phyloP scores from a whole-genome alignment of 2,888 invertebrate genomes.

The Euclidia mi region DNA sequence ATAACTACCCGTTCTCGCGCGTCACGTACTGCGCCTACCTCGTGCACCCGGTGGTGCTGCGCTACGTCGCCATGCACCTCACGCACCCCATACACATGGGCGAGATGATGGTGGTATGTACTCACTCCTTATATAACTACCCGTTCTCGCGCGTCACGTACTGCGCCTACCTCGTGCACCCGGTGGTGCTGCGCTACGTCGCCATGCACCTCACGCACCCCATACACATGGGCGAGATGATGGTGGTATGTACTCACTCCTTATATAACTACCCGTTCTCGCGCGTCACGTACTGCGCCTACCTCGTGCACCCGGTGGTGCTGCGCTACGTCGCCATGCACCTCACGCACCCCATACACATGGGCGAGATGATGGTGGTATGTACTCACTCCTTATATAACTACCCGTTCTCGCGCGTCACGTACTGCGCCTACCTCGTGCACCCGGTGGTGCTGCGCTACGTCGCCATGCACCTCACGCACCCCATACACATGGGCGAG shows the following conservation, averaged over 20 bases:
- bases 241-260: constrained; percentile 94
- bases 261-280: constrained; percentile 97
- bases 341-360: constrained; percentile 95
- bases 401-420: too few relatives aligned
- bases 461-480: constrained; percentile 95
- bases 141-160: constrained; percentile 96
- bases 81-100: constrained; percentile 96
- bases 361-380: constrained; percentile 94
- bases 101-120: constrained; percentile 93
- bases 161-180: constrained; percentile 96
- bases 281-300: constrained; percentile 96
- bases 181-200: constrained; percentile 94
- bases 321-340: constrained; percentile 95
- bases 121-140: too few relatives aligned
- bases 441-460: constrained; percentile 95
- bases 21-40: constrained; percentile 97
- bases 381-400: too few relatives aligned
- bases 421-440: too few relatives aligned
- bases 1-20: constrained; percentile 96
- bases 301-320: constrained; percentile 95
- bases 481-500: constrained; percentile 94
- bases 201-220: constrained; percentile 96
- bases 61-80: constrained; percentile 94
- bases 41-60: constrained; percentile 95
- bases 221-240: constrained; percentile 94